Percentiles rank a stretch among this genome's conserved stretches.
These are phyloP conservation scores for Strix uralensis DNA, from an alignment of 2,113 vertebrate genomes.

Conservation along the genomic window DNA sequence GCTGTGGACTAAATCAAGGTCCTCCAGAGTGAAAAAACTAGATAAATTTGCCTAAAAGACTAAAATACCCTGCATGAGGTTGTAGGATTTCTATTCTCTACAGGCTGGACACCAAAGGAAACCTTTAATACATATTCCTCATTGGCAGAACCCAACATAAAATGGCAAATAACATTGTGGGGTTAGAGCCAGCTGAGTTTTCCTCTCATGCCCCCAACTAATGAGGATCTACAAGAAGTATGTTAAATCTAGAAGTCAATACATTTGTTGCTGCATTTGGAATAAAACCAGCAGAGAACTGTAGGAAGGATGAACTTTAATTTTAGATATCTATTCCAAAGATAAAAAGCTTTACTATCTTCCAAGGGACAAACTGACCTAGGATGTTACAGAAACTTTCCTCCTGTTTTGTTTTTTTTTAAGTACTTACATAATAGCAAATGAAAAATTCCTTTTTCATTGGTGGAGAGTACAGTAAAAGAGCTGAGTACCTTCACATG, in stretches of 20 bases:
- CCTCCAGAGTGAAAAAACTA: neutral
- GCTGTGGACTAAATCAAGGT: neutral
- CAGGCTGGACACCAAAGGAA: neutral
- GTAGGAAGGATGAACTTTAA: conserved; percentile 19
- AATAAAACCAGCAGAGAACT: neutral
- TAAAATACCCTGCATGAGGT: neutral
- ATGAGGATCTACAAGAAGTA: neutral
- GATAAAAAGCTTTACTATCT: conserved; percentile 35
- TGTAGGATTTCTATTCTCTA: neutral
- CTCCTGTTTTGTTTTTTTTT: neutral
- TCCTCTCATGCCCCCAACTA: neutral
- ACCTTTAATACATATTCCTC: neutral
- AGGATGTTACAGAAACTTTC: neutral
- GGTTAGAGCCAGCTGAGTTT: neutral
- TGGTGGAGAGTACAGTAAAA: neutral
- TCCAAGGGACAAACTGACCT: conserved; percentile 28
- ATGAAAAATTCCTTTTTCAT: neutral
- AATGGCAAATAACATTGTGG: neutral
- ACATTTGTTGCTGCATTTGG: neutral
- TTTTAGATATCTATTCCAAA: conserved; percentile 32
- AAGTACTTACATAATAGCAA: neutral
- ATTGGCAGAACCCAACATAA: neutral
- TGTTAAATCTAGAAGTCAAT: neutral
- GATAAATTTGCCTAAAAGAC: neutral
- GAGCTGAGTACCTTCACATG: conserved; percentile 1